Conservation (phyloP, 1,140 invertebrate species). For the Drosophila suzukii region DNA sequence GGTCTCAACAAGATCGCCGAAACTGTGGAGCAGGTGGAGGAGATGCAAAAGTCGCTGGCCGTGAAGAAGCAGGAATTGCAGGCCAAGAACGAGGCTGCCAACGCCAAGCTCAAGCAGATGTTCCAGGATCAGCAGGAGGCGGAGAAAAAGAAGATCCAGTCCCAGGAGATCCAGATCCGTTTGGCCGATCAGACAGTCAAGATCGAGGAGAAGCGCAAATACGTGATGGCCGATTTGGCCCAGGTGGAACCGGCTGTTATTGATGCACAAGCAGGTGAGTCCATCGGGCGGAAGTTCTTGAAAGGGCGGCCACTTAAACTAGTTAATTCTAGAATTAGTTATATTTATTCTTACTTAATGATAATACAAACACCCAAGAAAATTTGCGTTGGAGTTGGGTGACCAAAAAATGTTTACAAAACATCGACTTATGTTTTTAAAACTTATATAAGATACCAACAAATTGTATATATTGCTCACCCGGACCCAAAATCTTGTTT, state of each 20-base stretch:
- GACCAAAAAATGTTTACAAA: background rate
- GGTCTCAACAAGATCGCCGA: conserved; percentile 99
- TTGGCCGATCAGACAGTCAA: conserved; percentile 95
- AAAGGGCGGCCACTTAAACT: conserved; percentile 27
- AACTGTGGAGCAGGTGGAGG: conserved; percentile 99
- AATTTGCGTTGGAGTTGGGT: background rate
- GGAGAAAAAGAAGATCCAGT: conserved; percentile 99
- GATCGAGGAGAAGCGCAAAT: conserved; percentile 95
- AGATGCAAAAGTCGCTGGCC: conserved; percentile 99
- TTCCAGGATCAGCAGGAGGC: conserved; percentile 99
- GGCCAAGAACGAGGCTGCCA: conserved; percentile 99
- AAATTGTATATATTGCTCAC: background rate
- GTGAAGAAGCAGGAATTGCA: conserved; percentile 98
- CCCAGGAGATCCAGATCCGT: conserved; percentile 97
- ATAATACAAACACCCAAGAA: background rate
- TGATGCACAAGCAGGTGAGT: conserved; percentile 97
- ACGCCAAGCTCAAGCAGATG: conserved; percentile 99
- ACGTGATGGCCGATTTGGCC: conserved; percentile 97
- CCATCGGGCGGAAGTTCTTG: conserved; percentile 36
- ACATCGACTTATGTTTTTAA: too few species aligned
- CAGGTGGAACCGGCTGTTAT: conserved; percentile 99
- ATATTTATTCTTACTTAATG: background rate
- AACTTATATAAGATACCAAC: too few species aligned
- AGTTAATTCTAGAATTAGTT: conserved; percentile 27
- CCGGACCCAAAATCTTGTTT: background rate